Percentiles rank a stretch among this genome's conserved stretches.
These are phyloP conservation scores for Phrynocephalus vlangalii DNA, from an alignment of 2,797 vertebrate species.

Conservation along the genomic window DNA sequence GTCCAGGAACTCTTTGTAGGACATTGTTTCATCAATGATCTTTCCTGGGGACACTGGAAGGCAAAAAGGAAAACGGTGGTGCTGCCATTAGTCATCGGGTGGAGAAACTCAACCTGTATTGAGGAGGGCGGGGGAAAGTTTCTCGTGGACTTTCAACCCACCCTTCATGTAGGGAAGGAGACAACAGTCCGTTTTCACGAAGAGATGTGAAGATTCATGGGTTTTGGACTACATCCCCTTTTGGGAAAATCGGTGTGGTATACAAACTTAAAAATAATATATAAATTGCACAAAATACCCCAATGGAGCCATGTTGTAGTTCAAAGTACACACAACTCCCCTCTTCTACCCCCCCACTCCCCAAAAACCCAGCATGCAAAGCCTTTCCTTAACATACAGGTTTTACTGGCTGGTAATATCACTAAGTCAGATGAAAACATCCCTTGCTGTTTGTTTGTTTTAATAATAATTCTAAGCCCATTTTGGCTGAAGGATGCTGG, in stretches of 20 bases:
- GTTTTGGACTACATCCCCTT: too few species aligned
- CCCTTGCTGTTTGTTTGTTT: too few species aligned
- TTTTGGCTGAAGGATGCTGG: too few species aligned
- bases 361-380: neutral
- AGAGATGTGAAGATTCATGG: neutral
- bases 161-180: neutral
- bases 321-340: neutral
- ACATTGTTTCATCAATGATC: conserved; percentile 71
- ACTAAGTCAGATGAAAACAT: too few species aligned
- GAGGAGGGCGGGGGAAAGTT: too few species aligned
- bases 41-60: conserved; percentile 64
- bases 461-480: too few species aligned
- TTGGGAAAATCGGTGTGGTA: too few species aligned
- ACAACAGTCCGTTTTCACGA: neutral
- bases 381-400: too few species aligned
- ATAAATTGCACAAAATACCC: too few species aligned
- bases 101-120: neutral
- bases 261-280: too few species aligned
- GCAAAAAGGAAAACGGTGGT: neutral
- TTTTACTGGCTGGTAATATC: too few species aligned
- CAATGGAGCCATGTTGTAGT: too few species aligned
- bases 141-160: neutral
- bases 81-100: neutral
- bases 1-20: conserved; percentile 74
- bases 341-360: neutral